Conservation (phyloP, 2,113 vertebrate genomes). For the Scomber scombrus region DNA sequence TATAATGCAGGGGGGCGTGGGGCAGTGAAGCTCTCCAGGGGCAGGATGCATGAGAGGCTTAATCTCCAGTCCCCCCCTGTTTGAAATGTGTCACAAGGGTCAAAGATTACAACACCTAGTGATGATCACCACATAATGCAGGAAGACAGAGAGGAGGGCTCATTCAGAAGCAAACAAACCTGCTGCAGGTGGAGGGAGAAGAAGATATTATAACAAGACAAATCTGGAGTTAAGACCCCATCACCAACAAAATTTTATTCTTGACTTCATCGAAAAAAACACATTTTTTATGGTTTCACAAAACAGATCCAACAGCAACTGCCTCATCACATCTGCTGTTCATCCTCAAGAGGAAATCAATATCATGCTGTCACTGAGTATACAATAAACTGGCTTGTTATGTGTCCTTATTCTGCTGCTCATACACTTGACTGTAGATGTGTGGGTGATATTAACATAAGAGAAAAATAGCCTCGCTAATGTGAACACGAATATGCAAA, state of each 20-base stretch:
- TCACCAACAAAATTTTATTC: neutral
- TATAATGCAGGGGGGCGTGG: constrained; percentile 44
- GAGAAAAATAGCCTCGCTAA: constrained; percentile 19
- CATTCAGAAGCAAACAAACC: neutral
- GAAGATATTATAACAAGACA: neutral
- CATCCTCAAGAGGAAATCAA: constrained; percentile 29
- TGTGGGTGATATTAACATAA: constrained; percentile 5
- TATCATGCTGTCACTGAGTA: neutral
- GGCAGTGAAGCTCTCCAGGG: constrained; percentile 58
- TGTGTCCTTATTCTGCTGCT: constrained; percentile 28
- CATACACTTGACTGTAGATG: constrained; percentile 17
- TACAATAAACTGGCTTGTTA: constrained; percentile 4
- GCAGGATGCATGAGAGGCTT: constrained; percentile 61
- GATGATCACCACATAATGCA: constrained; percentile 74
- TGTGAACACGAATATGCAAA: constrained; percentile 29
- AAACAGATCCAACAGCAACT: neutral
- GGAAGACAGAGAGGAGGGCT: constrained; percentile 11
- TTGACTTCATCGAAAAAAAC: neutral
- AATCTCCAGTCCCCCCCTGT: constrained; percentile 75
- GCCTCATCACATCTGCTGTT: neutral
- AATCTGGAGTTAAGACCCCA: neutral
- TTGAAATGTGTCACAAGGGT: constrained; percentile 74
- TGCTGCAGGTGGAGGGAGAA: neutral
- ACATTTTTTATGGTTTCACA: neutral
- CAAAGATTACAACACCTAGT: constrained; percentile 73